These are phyloP conservation scores for Xestia ashworthii DNA, from an alignment of 2,888 invertebrate genomes.

Conservation along the genomic window DNA sequence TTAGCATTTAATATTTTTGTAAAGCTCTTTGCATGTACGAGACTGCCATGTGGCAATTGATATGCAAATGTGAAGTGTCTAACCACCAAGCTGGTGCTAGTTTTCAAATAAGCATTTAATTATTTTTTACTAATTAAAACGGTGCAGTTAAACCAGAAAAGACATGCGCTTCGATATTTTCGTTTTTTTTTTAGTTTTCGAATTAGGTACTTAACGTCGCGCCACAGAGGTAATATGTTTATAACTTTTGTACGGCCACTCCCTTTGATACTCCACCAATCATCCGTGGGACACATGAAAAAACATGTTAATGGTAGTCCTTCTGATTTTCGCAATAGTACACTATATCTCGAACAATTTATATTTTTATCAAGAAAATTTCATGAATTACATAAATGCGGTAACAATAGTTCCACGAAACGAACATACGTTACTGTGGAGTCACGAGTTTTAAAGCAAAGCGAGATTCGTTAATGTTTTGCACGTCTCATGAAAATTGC, in stretches of 20 bases:
- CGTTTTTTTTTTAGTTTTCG: too few relatives aligned
- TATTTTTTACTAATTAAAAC: constrained; percentile 5
- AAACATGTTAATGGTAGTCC: neutral
- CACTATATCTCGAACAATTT: neutral
- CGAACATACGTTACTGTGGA: constrained; percentile 4
- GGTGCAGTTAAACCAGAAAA: neutral
- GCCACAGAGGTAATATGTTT: too few relatives aligned
- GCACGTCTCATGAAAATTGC: constrained; percentile 45
- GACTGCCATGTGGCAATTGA: constrained; percentile 6
- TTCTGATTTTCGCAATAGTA: neutral
- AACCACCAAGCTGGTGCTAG: neutral
- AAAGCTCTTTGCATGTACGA: neutral
- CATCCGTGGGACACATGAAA: neutral
- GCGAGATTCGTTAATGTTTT: constrained; percentile 36
- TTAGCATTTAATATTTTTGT: constrained; percentile 24
- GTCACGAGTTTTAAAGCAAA: constrained; percentile 24
- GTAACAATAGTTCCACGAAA: neutral
- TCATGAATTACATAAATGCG: constrained; percentile 6
- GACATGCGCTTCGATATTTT: neutral
- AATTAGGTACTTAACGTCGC: too few relatives aligned
- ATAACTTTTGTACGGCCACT: neutral
- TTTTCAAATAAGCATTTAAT: constrained; percentile 2
- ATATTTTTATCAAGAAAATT: neutral
- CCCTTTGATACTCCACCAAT: neutral
- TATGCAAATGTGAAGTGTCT: constrained; percentile 18